Evolutionary conservation across 1,140 invertebrate genomes (phyloP), one percentile per base, ranked within the genome.

Genomic region (Drosophila simulans): DNA sequence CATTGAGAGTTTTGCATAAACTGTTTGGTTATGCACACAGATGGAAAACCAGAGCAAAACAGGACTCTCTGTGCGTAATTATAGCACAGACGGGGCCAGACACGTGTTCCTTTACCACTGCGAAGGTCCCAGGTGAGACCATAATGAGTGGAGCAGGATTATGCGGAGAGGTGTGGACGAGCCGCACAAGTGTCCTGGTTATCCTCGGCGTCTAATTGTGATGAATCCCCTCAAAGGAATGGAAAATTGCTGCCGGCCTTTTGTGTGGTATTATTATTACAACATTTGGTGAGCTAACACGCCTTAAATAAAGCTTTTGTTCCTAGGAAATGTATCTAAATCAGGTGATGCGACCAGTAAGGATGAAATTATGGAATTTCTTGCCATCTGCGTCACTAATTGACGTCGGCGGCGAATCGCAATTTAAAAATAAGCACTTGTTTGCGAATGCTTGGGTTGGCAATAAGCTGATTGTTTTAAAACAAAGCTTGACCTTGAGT

Each of bases 1-100:
- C 55, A 68, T 62, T 51, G 27, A 15, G 55, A 22, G 39, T 53
- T 68, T 77, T 77, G 88, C 72, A 76, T 86, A 86, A 86, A 88
- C 83, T 72, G 82, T 83, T 56, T 55, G 73, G 72, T 57, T 72
- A 46, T 63, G 69, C 17, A 35, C 25, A 34, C 45, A 66, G 46
- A 51, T 39, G 22, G 58, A 25, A 22, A 20, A 17, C 17, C 49
- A 27, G 31, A 34, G 42, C 35, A 17, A 11, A 40, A 42, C 25
- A 34, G 27, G 45, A 48, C 62, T 72, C 62, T 72, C 37, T 55
- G 73, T 81, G 82, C 82, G 74, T 88, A 85, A 85, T 85, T 85
- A 82, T 88, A 75, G 77, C 68, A 78, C 64, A 56, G 65, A 64
- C 59, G 53, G 39, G 35, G n/a, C 35, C 40, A 55, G 53, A 73